Evolutionary conservation across 2,113 vertebrate species (phyloP).

Genomic region (Heterochromis multidens): DNA sequence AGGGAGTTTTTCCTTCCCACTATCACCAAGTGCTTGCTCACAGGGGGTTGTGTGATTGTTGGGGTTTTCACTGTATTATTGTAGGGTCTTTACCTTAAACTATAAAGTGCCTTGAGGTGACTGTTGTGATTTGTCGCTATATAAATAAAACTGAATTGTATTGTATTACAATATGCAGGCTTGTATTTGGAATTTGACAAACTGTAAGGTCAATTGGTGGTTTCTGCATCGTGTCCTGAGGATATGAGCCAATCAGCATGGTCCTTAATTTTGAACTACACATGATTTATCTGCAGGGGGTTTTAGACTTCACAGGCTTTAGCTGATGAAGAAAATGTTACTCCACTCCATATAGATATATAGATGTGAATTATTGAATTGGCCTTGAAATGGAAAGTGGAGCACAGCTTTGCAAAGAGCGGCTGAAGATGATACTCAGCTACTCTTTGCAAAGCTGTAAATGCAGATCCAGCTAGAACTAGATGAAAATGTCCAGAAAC

Average conservation of each 20-base stretch:
- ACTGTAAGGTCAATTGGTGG: neutral
- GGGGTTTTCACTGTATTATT: neutral
- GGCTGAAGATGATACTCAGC: no score
- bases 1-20: neutral
- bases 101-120: neutral
- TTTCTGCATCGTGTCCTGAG: neutral
- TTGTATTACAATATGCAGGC: neutral
- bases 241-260: neutral
- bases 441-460: no score
- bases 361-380: no score
- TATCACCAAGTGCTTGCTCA: neutral
- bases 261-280: no score
- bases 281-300: no score
- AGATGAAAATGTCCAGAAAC: no score
- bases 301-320: no score
- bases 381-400: no score
- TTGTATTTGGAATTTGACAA: neutral
- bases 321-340: no score
- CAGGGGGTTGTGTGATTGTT: neutral
- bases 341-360: no score
- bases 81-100: neutral
- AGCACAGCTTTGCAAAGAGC: no score
- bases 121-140: neutral
- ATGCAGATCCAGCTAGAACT: no score
- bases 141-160: neutral